Base-by-base conservation (phyloP, 2,888 invertebrate species). In the Cartodere bifasciata region DNA sequence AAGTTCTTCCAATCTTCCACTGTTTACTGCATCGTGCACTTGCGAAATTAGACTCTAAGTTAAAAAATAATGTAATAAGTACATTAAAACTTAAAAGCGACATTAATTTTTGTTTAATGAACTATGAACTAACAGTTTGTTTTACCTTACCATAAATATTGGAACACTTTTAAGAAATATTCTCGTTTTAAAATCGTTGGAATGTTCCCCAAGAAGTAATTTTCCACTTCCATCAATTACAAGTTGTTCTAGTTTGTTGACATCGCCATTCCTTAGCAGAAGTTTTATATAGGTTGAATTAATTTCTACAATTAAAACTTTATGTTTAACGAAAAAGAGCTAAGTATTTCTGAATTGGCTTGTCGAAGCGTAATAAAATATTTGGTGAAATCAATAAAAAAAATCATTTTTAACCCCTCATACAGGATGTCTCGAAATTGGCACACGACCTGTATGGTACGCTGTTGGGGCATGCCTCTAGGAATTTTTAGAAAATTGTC, bases 21-120 rank as follows among this genome's bases (percentile, higher is more conserved):
- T 72, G 36, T 75, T 71, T 3, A 81, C 81, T 1, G 84, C 79
- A 25, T 75, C 74, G 50, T 87, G 86, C 1, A 84, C 65, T 23
- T 77, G 70, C 28, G 78, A 72, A 36, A 86, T 83, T 58, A 77
- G 81, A 2, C 70, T 68, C 73, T 75, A 47, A 28, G 61, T 54
- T 30, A 25, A 26, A 23, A 23, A 6, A 22, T 16, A 16, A 24
- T 9, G 20, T 9, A 9, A 9, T 7, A 20, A n/a, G n/a, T 9
- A 9, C 20, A 20, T 20, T 20, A 20, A 7, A 7, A 20, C 20
- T 20, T 20, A 20, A 20, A 20, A 20, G 20, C 20, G n/a, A 20
- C n/a, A n/a, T n/a, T n/a, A n/a, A 20, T 20, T 20, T 7, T n/a
- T 20, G n/a, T n/a, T 20, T 20, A 7, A 7, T 20, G 6, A 6